Conservation (phyloP, 2,888 invertebrate genomes). For the Branchinecta sandiegonensis region DNA sequence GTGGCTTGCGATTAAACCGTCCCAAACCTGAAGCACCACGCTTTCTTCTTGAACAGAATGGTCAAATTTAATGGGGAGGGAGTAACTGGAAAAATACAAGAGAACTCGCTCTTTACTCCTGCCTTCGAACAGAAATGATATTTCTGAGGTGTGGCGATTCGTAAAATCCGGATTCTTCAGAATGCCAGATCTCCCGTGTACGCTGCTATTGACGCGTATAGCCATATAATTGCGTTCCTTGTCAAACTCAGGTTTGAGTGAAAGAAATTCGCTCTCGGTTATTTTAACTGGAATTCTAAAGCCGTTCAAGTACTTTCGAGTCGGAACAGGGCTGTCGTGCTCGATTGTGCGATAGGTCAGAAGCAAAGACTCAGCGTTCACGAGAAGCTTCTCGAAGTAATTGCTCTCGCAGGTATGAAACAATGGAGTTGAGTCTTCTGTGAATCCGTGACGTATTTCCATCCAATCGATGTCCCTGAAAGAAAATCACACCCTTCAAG, state of each 20-base stretch:
- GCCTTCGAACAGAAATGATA: neutral
- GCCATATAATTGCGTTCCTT: neutral
- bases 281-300: slow-evolving; percentile 12
- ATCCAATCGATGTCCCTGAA: slow-evolving; percentile 13
- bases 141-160: neutral
- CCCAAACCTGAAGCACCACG: neutral
- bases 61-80: neutral
- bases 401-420: neutral
- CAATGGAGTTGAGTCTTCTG: neutral
- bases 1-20: neutral
- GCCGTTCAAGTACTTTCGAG: slow-evolving; percentile 1
- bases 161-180: slow-evolving; percentile 5
- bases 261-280: neutral
- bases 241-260: neutral
- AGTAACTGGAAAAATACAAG: neutral
- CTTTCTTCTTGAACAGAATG: slow-evolving; percentile 2
- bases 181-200: neutral
- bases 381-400: neutral
- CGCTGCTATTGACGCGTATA: neutral
- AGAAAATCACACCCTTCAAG: neutral
- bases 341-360: neutral
- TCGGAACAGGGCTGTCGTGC: slow-evolving; percentile 6
- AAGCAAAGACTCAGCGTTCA: neutral
- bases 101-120: neutral
- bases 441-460: neutral